These are phyloP conservation scores for Erpobdella octoculata DNA, from an alignment of 2,888 invertebrate species.

Conservation along the genomic window DNA sequence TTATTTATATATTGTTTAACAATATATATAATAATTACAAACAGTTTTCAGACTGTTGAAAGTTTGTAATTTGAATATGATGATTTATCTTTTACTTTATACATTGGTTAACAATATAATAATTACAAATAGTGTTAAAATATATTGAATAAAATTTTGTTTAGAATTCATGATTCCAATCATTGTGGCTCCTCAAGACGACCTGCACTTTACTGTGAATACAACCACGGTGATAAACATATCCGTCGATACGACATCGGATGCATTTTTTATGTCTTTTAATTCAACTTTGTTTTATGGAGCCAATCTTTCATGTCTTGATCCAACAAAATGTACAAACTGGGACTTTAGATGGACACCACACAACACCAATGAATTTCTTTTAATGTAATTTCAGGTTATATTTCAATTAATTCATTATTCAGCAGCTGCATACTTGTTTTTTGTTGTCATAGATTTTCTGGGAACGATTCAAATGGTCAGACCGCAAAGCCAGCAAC, in stretches of 20 bases:
- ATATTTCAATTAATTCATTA: background rate
- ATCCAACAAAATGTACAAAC: background rate
- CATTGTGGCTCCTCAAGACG: background rate
- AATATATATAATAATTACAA: too few relatives aligned
- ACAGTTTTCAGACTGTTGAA: too few relatives aligned
- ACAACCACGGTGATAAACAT: slow-evolving; percentile 3
- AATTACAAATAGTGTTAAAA: background rate
- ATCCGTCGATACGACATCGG: background rate
- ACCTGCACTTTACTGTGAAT: slow-evolving; percentile 12
- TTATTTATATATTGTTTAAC: background rate
- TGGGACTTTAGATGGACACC: slow-evolving; percentile 6
- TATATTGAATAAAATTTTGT: too few relatives aligned
- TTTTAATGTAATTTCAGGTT: background rate
- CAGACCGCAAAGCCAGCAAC: slow-evolving; percentile 5
- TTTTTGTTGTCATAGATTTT: slow-evolving; percentile 8
- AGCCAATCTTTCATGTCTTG: background rate
- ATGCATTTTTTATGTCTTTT: background rate
- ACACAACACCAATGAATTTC: background rate
- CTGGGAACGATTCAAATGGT: slow-evolving; percentile 7
- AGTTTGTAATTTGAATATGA: too few relatives aligned
- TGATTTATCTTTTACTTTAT: background rate
- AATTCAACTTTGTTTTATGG: background rate
- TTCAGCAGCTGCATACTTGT: background rate
- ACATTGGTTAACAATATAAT: background rate
- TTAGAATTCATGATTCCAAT: too few relatives aligned